A percentile compares a stretch with the other conserved stretches of the same genome.
Evolutionary conservation across 2,888 invertebrate genomes (phyloP).

Genomic region (Tiphia femorata): DNA sequence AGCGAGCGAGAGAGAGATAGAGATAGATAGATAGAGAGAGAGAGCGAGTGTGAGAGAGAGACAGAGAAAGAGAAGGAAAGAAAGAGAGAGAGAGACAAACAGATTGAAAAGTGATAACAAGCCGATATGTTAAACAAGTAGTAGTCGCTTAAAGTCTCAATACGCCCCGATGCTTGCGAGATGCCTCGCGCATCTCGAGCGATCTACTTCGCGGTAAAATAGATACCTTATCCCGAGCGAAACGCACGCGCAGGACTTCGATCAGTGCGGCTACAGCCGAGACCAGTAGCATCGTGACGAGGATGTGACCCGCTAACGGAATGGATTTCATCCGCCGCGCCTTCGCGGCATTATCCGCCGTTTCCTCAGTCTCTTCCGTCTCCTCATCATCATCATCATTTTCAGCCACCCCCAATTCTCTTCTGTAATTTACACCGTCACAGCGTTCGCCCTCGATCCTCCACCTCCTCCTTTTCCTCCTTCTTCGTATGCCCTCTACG

Average conservation of each 20-base stretch:
- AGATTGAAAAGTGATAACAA: no score
- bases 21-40: no score
- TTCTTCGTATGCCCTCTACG: no score
- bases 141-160: no score
- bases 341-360: constrained; percentile 25
- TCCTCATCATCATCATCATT: constrained; percentile 19
- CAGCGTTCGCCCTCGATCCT: background rate
- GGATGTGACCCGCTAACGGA: constrained; percentile 56
- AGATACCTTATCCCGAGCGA: constrained; percentile 56
- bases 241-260: constrained; percentile 58
- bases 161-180: no score
- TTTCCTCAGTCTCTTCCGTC: constrained; percentile 21
- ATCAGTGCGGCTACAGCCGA: constrained; percentile 59
- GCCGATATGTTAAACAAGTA: no score
- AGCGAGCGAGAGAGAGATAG: no score
- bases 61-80: background rate
- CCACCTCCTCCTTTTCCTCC: background rate
- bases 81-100: constrained; percentile 5
- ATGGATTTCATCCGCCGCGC: constrained; percentile 47
- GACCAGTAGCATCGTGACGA: constrained; percentile 58
- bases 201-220: no score
- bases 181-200: no score
- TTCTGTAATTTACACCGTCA: no score
- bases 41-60: no score
- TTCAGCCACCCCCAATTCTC: background rate